Evolutionary conservation across 2,888 invertebrate species (phyloP), one percentile per base, ranked within the genome.

Genomic region (Artemia sinica): DNA sequence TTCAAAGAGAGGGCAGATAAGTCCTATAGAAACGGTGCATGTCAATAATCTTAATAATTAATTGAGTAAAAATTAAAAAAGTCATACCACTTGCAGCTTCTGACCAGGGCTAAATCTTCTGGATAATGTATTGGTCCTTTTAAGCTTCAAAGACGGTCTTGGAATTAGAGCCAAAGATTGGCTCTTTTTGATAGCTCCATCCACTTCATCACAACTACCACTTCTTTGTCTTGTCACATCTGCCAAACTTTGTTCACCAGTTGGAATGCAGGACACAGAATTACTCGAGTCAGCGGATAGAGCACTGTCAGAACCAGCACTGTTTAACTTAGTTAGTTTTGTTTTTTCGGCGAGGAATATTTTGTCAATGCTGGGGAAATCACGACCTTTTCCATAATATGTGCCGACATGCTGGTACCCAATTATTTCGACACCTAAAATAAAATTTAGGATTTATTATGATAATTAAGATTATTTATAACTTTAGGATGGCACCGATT

Each of bases 331-430:
- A 8, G 14, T 58, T n/a, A 58, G 63, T 58, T 28, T 58, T 8
- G n/a, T 58, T 58, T 58, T 58, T 9, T 58, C 63, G 28, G 63
- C 1, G 63, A 11, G 28, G 9, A 58, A 58, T 58, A 58, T 58
- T 10, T 58, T n/a, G 12, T 58, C 63, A 18, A 28, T 28, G 63
- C 63, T 58, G 1, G 63, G 63, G 63, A 18, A 58, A 28, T 58
- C 63, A n/a, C 63, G 63, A 10, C 63, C 63, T 28, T 28, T n/a
- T 9, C 63, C 63, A 10, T 58, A 58, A 28, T 58, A 58, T 58
- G 63, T 58, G n/a, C 63, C 63, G 9, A 58, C 63, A 28, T 58
- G 63, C 63, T 58, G 63, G 1, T 58, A 58, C 28, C 63, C 63
- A 28, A 58, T 58, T 18, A 58, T 58, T 11, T 58, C 63, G 9